Evolutionary conservation across 1,140 invertebrate species (phyloP).

Genomic region (Drosophila kikkawai): DNA sequence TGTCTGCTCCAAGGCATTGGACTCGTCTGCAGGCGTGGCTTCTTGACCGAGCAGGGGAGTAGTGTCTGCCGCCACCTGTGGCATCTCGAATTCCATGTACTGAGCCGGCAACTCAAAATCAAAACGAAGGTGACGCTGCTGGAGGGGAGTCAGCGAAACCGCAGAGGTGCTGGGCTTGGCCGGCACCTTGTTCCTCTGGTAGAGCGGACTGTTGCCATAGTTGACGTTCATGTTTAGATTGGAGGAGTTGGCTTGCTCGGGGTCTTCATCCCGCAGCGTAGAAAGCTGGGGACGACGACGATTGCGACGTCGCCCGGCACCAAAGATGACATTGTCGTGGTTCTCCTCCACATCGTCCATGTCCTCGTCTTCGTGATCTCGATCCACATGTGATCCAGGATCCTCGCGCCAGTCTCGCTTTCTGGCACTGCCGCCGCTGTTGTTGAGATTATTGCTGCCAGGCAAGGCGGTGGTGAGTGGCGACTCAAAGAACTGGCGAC

Average conservation of each 20-base stretch:
- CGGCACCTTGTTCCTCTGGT: slow-evolving; percentile 78
- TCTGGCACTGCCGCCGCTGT: slow-evolving; percentile 37
- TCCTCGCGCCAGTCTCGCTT: slow-evolving; percentile 72
- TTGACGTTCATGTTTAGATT: slow-evolving; percentile 79
- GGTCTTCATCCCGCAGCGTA: slow-evolving; percentile 56
- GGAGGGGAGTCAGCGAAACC: slow-evolving; percentile 70
- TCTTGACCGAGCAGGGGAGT: slow-evolving; percentile 53
- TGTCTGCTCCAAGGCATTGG: slow-evolving; percentile 62
- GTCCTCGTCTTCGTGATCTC: slow-evolving; percentile 55
- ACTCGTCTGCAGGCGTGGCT: slow-evolving; percentile 41
- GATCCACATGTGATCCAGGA: slow-evolving; percentile 5
- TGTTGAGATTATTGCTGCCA: slow-evolving; percentile 69
- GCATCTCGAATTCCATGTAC: slow-evolving; percentile 59
- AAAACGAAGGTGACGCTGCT: slow-evolving; percentile 78
- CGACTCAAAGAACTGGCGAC: slow-evolving; percentile 57
- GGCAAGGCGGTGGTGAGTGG: slow-evolving; percentile 46
- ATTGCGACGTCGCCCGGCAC: slow-evolving; percentile 55
- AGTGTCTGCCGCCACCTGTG: slow-evolving; percentile 15
- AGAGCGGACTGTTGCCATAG: slow-evolving; percentile 69
- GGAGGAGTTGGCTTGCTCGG: slow-evolving; percentile 53
- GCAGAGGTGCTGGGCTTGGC: slow-evolving; percentile 68
- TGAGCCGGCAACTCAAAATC: slow-evolving; percentile 67
- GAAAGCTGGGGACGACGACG: slow-evolving; percentile 61
- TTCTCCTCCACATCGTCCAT: slow-evolving; percentile 70
- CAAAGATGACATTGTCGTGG: slow-evolving; percentile 53